Evolutionary conservation across 2,888 invertebrate genomes (phyloP).

Genomic region (Metallyticus violacea): DNA sequence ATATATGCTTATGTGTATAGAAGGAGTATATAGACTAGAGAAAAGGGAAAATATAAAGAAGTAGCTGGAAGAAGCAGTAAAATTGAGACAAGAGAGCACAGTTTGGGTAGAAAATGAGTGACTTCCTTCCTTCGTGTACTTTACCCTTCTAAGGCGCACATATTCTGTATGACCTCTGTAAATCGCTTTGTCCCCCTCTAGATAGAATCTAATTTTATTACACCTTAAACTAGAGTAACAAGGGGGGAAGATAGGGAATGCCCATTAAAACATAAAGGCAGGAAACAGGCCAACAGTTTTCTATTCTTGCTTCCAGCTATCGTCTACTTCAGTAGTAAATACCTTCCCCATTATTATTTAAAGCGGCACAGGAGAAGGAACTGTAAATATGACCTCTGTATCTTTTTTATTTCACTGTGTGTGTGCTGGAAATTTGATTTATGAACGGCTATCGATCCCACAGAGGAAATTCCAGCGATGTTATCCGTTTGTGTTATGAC

Average conservation of each 20-base stretch:
- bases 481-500: too few relatives aligned
- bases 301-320: neutral
- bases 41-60: neutral
- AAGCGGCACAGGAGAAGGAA: neutral
- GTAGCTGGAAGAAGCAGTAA: neutral
- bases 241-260: neutral
- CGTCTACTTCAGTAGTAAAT: neutral
- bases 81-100: neutral
- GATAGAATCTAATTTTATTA: neutral
- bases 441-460: neutral
- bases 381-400: neutral
- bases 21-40: neutral
- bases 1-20: neutral
- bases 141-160: neutral
- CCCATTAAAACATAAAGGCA: conserved; percentile 4
- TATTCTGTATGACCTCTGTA: neutral
- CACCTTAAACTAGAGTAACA: neutral
- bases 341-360: neutral
- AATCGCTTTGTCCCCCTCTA: neutral
- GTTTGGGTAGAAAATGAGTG: neutral
- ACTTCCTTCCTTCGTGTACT: neutral
- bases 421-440: neutral
- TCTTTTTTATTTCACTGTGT: neutral
- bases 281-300: neutral
- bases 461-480: neutral